These are phyloP conservation scores for Flabesymbios commensalis DNA, from an alignment of 2,888 invertebrate species.

Conservation along the genomic window DNA sequence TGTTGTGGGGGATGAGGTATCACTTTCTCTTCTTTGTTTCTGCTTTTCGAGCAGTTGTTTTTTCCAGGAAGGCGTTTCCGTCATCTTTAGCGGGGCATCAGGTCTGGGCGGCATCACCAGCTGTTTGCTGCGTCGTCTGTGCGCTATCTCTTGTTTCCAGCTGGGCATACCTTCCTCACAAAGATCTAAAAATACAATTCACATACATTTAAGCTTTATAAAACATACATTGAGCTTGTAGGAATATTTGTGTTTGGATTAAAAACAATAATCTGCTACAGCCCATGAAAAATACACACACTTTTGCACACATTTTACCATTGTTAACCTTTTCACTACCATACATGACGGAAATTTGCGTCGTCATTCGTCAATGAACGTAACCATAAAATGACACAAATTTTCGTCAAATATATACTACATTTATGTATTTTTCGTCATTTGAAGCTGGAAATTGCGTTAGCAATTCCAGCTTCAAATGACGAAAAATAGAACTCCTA, in stretches of 20 bases:
- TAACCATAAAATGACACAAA: no score
- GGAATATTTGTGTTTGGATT: neutral
- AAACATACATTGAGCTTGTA: no score
- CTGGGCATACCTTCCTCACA: neutral
- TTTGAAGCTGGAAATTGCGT: no score
- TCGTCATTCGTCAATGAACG: neutral
- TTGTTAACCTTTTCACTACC: no score
- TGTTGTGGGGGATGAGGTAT: no score
- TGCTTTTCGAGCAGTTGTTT: constrained; percentile 18
- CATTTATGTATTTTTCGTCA: no score
- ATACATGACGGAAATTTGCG: no score
- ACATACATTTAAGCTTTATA: neutral
- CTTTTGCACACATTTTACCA: no score
- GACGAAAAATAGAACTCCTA: no score
- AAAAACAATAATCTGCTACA: neutral
- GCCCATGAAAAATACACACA: neutral
- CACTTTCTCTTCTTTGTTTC: no score
- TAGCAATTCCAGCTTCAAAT: no score
- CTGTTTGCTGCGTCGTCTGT: constrained; percentile 11
- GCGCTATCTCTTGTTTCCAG: constrained; percentile 13
- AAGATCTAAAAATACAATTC: neutral
- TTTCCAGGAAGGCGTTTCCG: constrained; percentile 22
- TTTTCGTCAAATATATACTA: no score
- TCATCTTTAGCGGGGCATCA: constrained; percentile 10
- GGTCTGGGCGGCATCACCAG: constrained; percentile 3